Percentiles rank a stretch among this genome's conserved stretches.
Evolutionary conservation across 1,140 invertebrate species (phyloP).

Genomic region (Pemphigus obesinymphae): DNA sequence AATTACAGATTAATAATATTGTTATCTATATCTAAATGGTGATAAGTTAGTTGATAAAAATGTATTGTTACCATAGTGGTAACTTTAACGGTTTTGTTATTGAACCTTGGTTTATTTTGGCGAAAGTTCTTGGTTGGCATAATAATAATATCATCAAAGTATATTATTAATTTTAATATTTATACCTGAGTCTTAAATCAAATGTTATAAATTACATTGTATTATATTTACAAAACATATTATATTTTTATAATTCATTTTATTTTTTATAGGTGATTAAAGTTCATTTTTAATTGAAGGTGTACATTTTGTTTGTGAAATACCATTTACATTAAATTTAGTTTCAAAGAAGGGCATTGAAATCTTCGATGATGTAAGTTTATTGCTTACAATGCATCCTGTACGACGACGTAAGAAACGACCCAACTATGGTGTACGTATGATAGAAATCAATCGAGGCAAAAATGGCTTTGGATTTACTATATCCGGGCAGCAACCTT

Average conservation of each 20-base stretch:
- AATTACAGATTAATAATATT: no score
- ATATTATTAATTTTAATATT: no score
- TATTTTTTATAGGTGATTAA: no score
- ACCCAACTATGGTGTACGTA: slow-evolving; percentile 72
- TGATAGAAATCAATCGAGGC: slow-evolving; percentile 78
- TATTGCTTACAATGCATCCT: slow-evolving; percentile 57
- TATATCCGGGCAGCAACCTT: slow-evolving; percentile 88
- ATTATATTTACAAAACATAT: no score
- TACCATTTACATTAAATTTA: background rate
- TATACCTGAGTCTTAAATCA: background rate
- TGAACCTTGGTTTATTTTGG: slow-evolving; percentile 26
- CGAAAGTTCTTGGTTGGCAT: slow-evolving; percentile 23
- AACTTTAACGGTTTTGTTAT: background rate
- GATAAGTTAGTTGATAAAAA: background rate
- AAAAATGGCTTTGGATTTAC: slow-evolving; percentile 86
- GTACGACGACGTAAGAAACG: slow-evolving; percentile 73
- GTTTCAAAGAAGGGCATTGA: background rate
- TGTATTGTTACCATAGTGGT: slow-evolving; percentile 7
- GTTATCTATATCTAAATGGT: no score
- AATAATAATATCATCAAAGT: background rate
- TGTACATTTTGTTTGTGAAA: background rate
- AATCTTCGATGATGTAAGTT: slow-evolving; percentile 18
- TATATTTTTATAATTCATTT: no score
- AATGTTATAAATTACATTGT: slow-evolving; percentile 7
- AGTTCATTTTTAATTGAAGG: background rate